A percentile compares a stretch with the other conserved stretches of the same genome.
phyloP scores from a whole-genome alignment of 2,113 vertebrate genomes.

The Chrysemys picta region DNA sequence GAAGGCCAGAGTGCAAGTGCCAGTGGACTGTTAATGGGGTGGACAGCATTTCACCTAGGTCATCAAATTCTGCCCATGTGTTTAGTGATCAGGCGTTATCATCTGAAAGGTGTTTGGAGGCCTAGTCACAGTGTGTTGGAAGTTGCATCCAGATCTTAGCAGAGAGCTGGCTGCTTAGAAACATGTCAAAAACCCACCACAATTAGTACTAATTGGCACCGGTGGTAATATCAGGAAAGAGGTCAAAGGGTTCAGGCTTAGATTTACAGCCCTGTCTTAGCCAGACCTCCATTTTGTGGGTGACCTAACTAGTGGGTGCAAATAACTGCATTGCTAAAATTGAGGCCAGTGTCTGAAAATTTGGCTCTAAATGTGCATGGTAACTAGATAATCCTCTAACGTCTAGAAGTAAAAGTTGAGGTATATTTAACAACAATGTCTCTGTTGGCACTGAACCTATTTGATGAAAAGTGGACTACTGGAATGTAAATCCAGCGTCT shows the following conservation, averaged over 20 bases:
- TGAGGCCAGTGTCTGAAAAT: background rate
- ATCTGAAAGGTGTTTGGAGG: background rate
- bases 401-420: constrained; percentile 10
- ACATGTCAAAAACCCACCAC: background rate
- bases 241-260: background rate
- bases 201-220: accelerated
- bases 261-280: background rate
- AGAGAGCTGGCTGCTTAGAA: background rate
- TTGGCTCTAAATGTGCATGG: background rate
- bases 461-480: background rate
- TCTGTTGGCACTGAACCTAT: constrained; percentile 17
- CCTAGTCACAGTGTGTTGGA: background rate
- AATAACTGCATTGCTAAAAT: background rate
- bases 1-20: background rate
- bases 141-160: background rate
- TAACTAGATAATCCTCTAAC: background rate
- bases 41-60: background rate
- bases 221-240: background rate
- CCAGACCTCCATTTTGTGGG: background rate
- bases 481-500: background rate
- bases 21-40: background rate
- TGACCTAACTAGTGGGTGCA: background rate
- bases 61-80: background rate
- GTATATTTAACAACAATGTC: background rate
- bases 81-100: background rate